Evolutionary conservation across 2,113 vertebrate genomes (phyloP).

Genomic region (Actinemys pallida): DNA sequence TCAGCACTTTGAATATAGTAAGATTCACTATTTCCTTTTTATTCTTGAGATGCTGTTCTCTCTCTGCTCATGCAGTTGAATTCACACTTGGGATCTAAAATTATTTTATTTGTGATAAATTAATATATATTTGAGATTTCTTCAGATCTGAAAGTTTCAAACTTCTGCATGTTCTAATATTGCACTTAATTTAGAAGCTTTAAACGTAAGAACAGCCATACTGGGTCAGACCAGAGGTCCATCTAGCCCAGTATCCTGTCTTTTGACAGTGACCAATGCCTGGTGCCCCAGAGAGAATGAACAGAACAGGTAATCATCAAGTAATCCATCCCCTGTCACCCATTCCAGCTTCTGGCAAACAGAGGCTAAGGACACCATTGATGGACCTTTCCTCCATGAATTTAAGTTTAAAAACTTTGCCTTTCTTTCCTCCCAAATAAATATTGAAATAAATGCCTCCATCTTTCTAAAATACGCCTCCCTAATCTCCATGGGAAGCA

Average conservation of each 20-base stretch:
- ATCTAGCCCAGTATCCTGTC: too few species aligned
- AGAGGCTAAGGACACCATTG: too few species aligned
- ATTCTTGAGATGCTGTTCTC: fast-evolving
- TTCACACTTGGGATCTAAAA: not conserved
- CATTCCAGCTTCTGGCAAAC: too few species aligned
- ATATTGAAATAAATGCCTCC: not conserved
- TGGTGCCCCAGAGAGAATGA: too few species aligned
- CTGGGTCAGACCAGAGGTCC: too few species aligned
- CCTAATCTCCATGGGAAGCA: not conserved
- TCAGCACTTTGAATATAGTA: not conserved
- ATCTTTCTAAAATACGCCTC: not conserved
- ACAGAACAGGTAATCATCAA: too few species aligned
- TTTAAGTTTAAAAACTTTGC: not conserved
- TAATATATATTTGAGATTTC: not conserved
- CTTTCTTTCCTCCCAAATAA: not conserved
- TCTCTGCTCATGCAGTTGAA: not conserved
- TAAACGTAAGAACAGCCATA: not conserved
- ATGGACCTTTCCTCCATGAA: too few species aligned
- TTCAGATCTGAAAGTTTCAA: not conserved
- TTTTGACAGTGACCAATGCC: too few species aligned
- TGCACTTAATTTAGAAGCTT: fast-evolving
- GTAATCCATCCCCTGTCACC: too few species aligned
- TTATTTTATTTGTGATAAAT: not conserved
- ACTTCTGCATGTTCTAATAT: fast-evolving
- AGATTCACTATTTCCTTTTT: not conserved